phyloP scores from a whole-genome alignment of 2,797 vertebrate species.

The Corythornis leucogaster region DNA sequence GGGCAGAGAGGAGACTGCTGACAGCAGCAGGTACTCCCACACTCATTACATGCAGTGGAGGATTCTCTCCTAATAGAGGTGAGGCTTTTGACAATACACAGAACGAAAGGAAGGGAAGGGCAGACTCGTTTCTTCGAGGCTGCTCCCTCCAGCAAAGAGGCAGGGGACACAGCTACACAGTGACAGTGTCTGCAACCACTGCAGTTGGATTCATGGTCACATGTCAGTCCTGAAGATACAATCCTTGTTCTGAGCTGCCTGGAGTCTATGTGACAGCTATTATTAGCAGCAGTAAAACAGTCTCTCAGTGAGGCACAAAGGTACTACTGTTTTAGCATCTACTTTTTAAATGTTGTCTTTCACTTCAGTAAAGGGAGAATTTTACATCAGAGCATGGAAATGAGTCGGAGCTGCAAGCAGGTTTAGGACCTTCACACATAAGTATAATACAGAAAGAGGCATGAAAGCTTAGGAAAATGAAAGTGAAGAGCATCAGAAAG shows the following conservation, averaged over 20 bases:
- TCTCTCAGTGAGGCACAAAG: background rate
- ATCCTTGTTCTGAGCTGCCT: background rate
- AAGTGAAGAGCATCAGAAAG: background rate
- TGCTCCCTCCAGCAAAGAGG: background rate
- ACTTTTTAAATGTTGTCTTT: background rate
- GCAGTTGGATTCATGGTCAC: background rate
- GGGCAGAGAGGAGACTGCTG: background rate
- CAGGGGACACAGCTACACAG: background rate
- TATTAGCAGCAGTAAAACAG: slow-evolving; percentile 24
- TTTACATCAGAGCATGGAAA: background rate
- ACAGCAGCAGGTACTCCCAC: background rate
- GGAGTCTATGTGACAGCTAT: slow-evolving; percentile 37
- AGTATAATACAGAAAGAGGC: background rate
- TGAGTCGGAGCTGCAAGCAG: background rate
- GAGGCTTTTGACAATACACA: background rate
- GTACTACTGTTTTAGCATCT: background rate
- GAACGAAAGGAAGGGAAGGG: background rate
- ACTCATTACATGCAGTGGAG: background rate
- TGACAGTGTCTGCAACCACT: background rate
- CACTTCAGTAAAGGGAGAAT: background rate
- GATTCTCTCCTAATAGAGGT: background rate
- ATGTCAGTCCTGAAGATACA: slow-evolving; percentile 2
- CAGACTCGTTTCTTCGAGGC: background rate
- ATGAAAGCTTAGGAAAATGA: background rate
- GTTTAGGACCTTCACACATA: background rate